Evolutionary conservation across 2,888 invertebrate genomes (phyloP).

Genomic region (Torymus tubicola): DNA sequence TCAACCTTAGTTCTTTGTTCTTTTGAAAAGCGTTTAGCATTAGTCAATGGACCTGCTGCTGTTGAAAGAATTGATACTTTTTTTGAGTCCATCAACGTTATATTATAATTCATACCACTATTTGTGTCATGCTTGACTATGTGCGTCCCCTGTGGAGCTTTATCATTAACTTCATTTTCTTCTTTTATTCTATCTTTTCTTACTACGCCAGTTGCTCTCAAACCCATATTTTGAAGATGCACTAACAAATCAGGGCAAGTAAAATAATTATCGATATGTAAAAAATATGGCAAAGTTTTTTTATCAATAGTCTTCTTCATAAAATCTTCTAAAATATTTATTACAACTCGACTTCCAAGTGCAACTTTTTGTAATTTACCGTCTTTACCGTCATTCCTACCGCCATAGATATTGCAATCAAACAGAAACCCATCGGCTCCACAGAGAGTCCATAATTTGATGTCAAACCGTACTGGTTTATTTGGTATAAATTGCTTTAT

Average conservation of each 20-base stretch:
- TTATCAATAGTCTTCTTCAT: background rate
- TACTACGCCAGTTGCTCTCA: constrained; percentile 26
- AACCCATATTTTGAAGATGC: constrained; percentile 4
- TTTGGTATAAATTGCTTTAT: constrained; percentile 4
- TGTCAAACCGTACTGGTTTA: constrained; percentile 36
- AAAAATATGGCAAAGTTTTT: background rate
- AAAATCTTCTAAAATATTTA: constrained; percentile 17
- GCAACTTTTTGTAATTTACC: constrained; percentile 5
- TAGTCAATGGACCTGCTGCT: constrained; percentile 24
- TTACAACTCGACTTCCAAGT: constrained; percentile 11
- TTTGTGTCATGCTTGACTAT: constrained; percentile 27
- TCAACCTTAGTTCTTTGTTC: constrained; percentile 1
- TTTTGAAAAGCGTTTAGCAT: constrained; percentile 12
- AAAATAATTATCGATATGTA: constrained; percentile 34
- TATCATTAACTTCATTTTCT: constrained; percentile 15
- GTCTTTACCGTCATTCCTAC: background rate
- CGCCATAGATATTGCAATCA: constrained; percentile 12
- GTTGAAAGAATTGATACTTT: constrained; percentile 32
- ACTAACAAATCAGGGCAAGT: constrained; percentile 20
- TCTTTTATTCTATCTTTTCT: constrained; percentile 27
- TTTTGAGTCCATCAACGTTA: constrained; percentile 33
- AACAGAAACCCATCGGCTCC: constrained; percentile 7
- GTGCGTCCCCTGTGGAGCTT: constrained; percentile 11
- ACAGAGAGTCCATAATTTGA: constrained; percentile 26
- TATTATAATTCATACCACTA: constrained; percentile 39